Evolutionary conservation across 2,888 invertebrate genomes (phyloP).

Genomic region (Cryptosula pallasiana): DNA sequence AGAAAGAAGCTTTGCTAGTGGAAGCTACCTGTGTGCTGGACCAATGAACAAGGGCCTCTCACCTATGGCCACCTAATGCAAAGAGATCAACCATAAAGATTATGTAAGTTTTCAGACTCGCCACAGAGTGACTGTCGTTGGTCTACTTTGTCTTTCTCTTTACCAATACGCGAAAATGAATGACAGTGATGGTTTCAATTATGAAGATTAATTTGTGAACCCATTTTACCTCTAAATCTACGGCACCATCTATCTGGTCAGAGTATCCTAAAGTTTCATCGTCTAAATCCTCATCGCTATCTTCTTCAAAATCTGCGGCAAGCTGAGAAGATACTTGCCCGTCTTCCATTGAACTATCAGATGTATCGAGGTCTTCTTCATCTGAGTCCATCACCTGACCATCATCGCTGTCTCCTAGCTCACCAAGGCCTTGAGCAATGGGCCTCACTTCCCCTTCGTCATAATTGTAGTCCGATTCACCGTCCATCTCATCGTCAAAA

Average conservation of each 20-base stretch:
- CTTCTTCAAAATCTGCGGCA: background rate
- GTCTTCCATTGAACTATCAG: background rate
- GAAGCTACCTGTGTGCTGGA: too few species aligned
- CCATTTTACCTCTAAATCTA: background rate
- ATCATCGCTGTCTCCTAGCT: conserved; percentile 8
- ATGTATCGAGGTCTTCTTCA: background rate
- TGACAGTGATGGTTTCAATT: too few species aligned
- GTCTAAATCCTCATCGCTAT: conserved; percentile 9
- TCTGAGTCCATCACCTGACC: conserved; percentile 11
- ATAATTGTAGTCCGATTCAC: background rate
- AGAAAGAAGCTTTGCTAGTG: too few species aligned
- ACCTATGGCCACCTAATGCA: too few species aligned
- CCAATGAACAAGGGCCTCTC: too few species aligned
- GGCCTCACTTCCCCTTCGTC: background rate
- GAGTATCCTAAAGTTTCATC: background rate
- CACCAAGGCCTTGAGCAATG: background rate
- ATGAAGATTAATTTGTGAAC: background rate
- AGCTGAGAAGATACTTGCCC: background rate
- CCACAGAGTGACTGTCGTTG: too few species aligned
- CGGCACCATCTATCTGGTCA: conserved; percentile 10
- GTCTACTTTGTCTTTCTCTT: too few species aligned
- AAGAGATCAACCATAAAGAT: too few species aligned
- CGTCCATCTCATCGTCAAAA: background rate
- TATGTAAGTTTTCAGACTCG: too few species aligned
- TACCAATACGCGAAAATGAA: too few species aligned